Base-by-base conservation (phyloP, 2,888 invertebrate species). In the Xestoiulus laeticollis region DNA sequence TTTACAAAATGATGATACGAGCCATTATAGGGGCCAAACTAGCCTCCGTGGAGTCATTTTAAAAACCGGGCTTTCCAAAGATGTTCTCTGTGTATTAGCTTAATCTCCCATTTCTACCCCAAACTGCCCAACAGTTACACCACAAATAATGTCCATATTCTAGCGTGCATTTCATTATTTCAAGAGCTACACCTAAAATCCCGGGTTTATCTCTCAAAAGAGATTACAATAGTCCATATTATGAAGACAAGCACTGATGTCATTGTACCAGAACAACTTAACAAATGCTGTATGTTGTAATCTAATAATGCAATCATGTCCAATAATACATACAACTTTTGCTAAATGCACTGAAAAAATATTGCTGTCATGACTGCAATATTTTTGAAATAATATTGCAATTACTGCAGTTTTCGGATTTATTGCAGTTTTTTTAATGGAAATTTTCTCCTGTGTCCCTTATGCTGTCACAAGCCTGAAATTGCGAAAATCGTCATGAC, bases 1-100 rank as follows among this genome's bases (percentile, higher is more conserved):
- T 68, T 68, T 68, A 68, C 68, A 68, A 68, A 68, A 68, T 68
- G 68, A 68, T 68, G 68, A 68, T 68, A 68, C 68, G 68, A 22
- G 12, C 68, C 68, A 68, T 68, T 68, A 68, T 68, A 68, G 26
- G 68, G 10, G 68, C 68, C 68, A 68, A 68, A 68, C 26, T 68
- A 10, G 22, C 68, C 68, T 68, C 68, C 10, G 68, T 68, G 68
- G 68, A 26, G 68, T 26, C 68, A 68, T 68, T 68, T 68, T 68
- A 68, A 68, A 68, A 68, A 68, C 22, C 26, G 68, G 68, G 26
- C 68, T 22, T 68, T 26, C 5, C 68, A 68, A n/a, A 26, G 68
- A 68, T 68, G n/a, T 22, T 68, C 26, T 68, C 68, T n/a, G 3
- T 48, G 48, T 19, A 48, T 48, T 48, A 48, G 19, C 14, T 48